These are phyloP conservation scores for Nothoprocta pentlandii DNA, from an alignment of 2,113 vertebrate genomes.

Conservation along the genomic window DNA sequence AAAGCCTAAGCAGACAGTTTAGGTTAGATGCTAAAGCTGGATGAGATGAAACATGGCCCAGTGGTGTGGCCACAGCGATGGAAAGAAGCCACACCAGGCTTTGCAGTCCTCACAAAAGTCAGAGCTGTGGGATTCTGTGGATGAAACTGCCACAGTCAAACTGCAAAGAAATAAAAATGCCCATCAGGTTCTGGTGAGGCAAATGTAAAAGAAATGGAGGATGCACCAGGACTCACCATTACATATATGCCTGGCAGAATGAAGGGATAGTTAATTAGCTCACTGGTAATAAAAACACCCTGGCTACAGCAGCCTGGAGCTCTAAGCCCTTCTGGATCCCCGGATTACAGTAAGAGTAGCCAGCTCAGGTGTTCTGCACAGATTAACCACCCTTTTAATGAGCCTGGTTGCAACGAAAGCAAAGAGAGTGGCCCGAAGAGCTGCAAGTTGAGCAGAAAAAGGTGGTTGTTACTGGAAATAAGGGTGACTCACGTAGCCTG, in stretches of 20 bases:
- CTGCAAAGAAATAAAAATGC: not conserved
- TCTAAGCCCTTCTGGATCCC: not conserved
- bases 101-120: not conserved
- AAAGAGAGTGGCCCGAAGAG: not conserved
- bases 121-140: not conserved
- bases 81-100: not conserved
- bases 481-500: not conserved
- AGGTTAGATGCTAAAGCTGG: not conserved
- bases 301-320: not conserved
- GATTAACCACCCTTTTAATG: not conserved
- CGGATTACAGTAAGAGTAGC: not conserved
- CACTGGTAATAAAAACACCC: not conserved
- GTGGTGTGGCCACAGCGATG: not conserved
- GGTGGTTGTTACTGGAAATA: not conserved
- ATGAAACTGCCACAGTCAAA: not conserved
- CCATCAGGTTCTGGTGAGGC: not conserved
- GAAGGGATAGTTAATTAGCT: not conserved
- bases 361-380: not conserved
- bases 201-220: not conserved
- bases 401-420: not conserved
- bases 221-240: not conserved
- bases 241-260: not conserved
- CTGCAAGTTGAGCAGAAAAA: not conserved
- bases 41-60: not conserved
- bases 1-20: not conserved